Base-by-base conservation (phyloP, 1,140 invertebrate genomes). In the Chrysomallon squamiferum region DNA sequence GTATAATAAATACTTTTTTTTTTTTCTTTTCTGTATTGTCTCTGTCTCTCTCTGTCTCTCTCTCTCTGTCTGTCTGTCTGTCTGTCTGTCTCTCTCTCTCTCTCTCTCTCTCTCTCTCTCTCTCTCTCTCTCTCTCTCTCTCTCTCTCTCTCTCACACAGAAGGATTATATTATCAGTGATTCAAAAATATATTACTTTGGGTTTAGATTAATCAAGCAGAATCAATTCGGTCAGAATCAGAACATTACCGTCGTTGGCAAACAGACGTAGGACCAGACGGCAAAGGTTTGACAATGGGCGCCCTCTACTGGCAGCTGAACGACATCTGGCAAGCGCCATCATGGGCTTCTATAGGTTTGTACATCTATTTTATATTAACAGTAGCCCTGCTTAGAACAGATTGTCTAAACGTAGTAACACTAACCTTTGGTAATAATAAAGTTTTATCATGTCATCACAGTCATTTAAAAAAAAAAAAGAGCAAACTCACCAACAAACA, bases 231-330 rank as follows among this genome's bases (percentile, higher is more conserved):
- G 84, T 88, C 90, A 15, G 90, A 98, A 86, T 93, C 94, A 0
- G 96, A 99, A 84, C 90, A 90, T 72, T 98, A 98, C 84, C 88
- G 96, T 33, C 90, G 93, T 70, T 83, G 87, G 73, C 87, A 87
- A 75, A 89, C 72, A 57, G 22, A 61, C 38, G 41, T 85, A 22
- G 70, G 79, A 25, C 47, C 70, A 60, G 66, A 76, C 63, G 83
- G 86, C 11, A 33, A 77, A 62, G 85, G 86, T 1, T 72, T 86
- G 30, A 89, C 88, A 0, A 98, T 97, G 94, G 97, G 97, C 18
- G 95, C 96, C 18, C 87, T 99, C 43, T 99, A 98, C 86, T 99
- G 98, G 98, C 97, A 99, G 83, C 84, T 99, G 1, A 99, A 99
- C 86, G 97, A 99, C 85, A 93, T 99, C 25, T 99, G 97, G 97